Evolutionary conservation across 2,797 vertebrate species (phyloP), one percentile per base, ranked within the genome.

Genomic region (Danio kyathit): DNA sequence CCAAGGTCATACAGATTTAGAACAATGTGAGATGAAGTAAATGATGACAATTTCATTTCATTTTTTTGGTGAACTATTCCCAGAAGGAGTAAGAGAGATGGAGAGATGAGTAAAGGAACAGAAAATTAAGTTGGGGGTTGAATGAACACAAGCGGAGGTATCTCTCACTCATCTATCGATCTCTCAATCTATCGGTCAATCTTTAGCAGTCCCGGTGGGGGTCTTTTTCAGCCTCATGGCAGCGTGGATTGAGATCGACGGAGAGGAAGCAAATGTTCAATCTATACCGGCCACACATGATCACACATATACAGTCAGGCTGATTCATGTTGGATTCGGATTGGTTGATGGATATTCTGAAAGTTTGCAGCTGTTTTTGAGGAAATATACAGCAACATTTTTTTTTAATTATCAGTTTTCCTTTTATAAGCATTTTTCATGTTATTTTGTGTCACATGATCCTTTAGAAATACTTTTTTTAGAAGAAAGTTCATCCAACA

Each of bases 131-230:
- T 52, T 19, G 29, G 5, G 74, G 60, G 66, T 66, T 74, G 41
- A 66, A 41, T 73, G 79, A 74, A 59, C 79, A 65, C 19, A 29
- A 66, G 41, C 11, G 72, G 73, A 84, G 80, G 49, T 57, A 66
- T 84, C 66, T 84, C 67, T 75, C 72, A 70, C 73, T 72, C 73
- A 66, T 69, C 29, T 57, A 83, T 80, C 41, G 77, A 80, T 71
- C 74, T 63, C 49, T 76, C 78, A 57, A 83, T 83, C 54, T 80
- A 70, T 80, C 77, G 49, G 77, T 76, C 82, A 84, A 76, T 81
- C 66, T 76, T 65, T 80, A 81, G 49, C 63, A 66, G 78, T 80
- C 78, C 78, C 82, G 29, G 29, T 29, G 73, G 66, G 52, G 61
- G 57, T 67, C 74, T 71, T 60, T 65, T 79, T 63, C 65, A 56